A percentile compares a stretch with the other conserved stretches of the same genome.
These are phyloP conservation scores for Lucilia cuprina DNA, from an alignment of 1,140 invertebrate genomes.

Conservation along the genomic window DNA sequence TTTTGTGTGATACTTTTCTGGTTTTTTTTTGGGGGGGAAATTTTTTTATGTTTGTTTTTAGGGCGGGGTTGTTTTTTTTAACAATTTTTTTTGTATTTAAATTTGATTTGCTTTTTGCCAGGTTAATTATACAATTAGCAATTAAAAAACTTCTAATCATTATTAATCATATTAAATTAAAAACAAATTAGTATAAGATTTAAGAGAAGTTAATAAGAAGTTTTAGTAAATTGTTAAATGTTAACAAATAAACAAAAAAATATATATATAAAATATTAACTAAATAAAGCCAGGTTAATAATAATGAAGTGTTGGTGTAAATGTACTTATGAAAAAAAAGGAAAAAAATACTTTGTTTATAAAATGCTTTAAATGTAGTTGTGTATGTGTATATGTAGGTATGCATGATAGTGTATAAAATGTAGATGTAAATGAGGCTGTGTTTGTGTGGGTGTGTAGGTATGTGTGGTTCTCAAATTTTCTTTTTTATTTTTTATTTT, in stretches of 20 bases:
- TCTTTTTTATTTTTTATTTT: not conserved
- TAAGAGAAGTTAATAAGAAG: not conserved
- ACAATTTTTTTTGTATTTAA: not conserved
- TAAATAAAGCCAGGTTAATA: slow-evolving; percentile 1
- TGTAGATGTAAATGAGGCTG: not conserved
- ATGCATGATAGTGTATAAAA: too few species aligned
- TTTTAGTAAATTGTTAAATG: not conserved
- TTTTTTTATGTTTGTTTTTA: not conserved
- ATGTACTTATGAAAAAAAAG: not conserved
- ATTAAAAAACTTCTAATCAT: not conserved
- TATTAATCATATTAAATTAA: not conserved
- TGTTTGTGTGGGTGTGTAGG: not conserved
- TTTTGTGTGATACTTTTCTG: not conserved
- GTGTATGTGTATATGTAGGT: not conserved
- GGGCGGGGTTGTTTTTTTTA: not conserved
- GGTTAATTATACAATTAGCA: not conserved
- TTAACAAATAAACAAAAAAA: not conserved
- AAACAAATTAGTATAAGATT: not conserved
- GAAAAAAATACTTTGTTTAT: not conserved
- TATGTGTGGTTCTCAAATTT: not conserved
- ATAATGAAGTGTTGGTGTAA: not conserved
- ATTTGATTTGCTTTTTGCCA: not conserved
- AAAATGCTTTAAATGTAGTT: not conserved
- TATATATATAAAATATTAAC: not conserved
- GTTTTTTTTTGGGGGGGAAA: not conserved